Conservation (phyloP, 2,113 vertebrate species). For the Pterocles gutturalis region DNA sequence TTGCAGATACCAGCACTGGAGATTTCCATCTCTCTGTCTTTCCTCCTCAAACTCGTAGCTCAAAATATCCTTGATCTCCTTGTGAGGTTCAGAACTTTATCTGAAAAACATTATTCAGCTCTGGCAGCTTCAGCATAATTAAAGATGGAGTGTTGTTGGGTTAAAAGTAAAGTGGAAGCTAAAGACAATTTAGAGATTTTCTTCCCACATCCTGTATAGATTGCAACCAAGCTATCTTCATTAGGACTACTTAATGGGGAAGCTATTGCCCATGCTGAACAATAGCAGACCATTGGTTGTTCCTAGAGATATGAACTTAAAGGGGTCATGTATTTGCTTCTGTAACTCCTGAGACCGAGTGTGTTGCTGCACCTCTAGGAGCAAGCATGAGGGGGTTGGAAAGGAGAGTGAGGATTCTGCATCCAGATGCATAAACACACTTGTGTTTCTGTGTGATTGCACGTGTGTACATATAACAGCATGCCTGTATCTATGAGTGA, state of each 20-base stretch:
- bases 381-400: neutral
- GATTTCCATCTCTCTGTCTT: neutral
- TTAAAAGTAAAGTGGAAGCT: neutral
- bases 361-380: neutral
- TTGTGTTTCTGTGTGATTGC: neutral
- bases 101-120: neutral
- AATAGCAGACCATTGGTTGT: neutral
- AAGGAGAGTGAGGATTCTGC: neutral
- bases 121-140: neutral
- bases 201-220: neutral
- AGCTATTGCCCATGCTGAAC: neutral
- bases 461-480: neutral
- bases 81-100: neutral
- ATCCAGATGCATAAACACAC: neutral
- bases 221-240: neutral
- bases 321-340: neutral
- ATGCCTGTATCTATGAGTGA: neutral
- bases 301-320: neutral
- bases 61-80: neutral
- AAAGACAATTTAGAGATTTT: neutral
- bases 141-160: neutral
- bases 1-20: neutral
- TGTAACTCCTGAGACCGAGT: neutral
- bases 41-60: neutral
- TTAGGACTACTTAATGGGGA: neutral